These are phyloP conservation scores for Opisthograptis luteolata DNA, from an alignment of 2,888 invertebrate genomes.

Conservation along the genomic window DNA sequence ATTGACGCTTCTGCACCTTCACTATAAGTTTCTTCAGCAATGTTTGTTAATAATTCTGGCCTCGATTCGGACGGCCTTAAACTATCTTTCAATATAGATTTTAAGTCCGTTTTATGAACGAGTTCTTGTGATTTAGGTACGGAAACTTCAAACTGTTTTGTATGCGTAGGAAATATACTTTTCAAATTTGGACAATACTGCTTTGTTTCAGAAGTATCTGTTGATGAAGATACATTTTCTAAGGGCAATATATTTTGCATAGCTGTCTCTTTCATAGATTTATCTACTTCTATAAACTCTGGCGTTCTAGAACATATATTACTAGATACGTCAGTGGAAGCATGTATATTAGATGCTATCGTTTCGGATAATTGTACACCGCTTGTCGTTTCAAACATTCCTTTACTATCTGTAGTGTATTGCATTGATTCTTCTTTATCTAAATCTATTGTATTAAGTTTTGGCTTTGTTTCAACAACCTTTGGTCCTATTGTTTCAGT, in stretches of 20 bases:
- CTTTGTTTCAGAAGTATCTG: background rate
- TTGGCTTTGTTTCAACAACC: slow-evolving; percentile 12
- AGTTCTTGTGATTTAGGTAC: background rate
- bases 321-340: background rate
- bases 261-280: background rate
- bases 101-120: background rate
- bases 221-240: background rate
- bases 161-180: background rate
- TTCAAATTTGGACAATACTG: background rate
- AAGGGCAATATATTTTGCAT: background rate
- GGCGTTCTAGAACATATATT: background rate
- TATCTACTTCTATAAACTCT: background rate
- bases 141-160: background rate
- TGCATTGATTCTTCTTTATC: slow-evolving; percentile 4
- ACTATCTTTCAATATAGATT: slow-evolving; percentile 5
- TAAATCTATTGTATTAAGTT: slow-evolving; percentile 2
- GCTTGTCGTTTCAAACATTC: background rate
- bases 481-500: slow-evolving; percentile 18
- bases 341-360: background rate
- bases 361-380: too few relatives aligned
- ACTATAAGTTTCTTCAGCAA: background rate
- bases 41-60: background rate
- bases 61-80: background rate
- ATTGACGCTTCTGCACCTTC: background rate
- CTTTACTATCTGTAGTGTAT: background rate